phyloP scores from a whole-genome alignment of 2,113 vertebrate species.

The Osmerus eperlanus region DNA sequence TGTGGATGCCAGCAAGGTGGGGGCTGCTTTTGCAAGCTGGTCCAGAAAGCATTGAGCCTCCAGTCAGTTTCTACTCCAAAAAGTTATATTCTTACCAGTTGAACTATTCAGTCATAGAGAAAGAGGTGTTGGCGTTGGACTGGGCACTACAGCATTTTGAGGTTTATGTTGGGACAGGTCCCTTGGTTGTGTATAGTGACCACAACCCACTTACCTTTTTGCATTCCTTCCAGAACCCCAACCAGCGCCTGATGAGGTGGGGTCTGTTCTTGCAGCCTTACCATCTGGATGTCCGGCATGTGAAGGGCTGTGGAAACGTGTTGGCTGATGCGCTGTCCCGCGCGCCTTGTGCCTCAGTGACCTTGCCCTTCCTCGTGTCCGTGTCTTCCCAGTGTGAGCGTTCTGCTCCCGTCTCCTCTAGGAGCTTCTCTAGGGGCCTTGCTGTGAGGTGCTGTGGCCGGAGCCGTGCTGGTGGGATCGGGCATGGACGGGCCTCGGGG shows the following conservation, averaged over 20 bases:
- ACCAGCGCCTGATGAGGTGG: background rate
- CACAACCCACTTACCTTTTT: background rate
- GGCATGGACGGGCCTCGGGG: no score
- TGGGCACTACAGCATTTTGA: background rate
- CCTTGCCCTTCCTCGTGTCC: no score
- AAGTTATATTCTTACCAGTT: background rate
- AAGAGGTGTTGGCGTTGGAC: background rate
- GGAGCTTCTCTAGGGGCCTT: no score
- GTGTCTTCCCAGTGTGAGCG: no score
- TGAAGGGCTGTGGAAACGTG: background rate
- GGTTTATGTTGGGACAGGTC: background rate
- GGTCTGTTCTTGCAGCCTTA: background rate
- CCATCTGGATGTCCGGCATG: background rate
- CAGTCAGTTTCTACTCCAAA: background rate
- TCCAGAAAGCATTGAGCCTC: background rate
- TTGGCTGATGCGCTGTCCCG: background rate
- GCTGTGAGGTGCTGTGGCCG: no score
- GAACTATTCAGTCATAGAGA: background rate
- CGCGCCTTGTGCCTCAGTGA: no score
- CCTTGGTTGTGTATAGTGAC: background rate
- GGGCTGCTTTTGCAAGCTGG: background rate
- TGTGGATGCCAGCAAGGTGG: slow-evolving; percentile 1
- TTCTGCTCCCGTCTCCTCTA: no score
- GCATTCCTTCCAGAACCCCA: background rate
- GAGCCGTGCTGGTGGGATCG: no score